Evolutionary conservation across 1,140 invertebrate genomes (phyloP).

Genomic region (Euwallacea similis): DNA sequence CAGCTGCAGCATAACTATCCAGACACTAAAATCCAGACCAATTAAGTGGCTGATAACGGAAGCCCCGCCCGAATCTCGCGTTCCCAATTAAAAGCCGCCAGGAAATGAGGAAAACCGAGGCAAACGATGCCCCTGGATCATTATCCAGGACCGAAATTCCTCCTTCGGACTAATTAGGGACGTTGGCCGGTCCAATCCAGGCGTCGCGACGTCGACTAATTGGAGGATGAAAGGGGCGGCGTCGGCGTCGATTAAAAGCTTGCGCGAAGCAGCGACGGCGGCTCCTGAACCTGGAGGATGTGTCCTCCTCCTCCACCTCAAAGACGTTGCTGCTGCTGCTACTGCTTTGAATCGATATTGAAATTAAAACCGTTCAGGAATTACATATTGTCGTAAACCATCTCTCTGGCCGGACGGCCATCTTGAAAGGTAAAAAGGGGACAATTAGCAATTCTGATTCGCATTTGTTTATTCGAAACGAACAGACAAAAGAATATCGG

Average conservation of each 20-base stretch:
- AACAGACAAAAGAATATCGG: conserved; percentile 48
- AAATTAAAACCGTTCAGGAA: not conserved
- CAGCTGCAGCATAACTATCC: not conserved
- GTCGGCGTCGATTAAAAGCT: conserved; percentile 48
- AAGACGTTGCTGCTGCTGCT: conserved; percentile 8
- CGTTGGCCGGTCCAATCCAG: conserved; percentile 44
- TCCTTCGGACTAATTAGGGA: conserved; percentile 40
- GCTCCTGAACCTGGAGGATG: conserved; percentile 28
- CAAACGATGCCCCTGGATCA: conserved; percentile 8
- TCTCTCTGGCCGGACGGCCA: conserved; percentile 35
- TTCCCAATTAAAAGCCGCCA: conserved; percentile 27
- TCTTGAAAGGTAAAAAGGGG: conserved; percentile 28
- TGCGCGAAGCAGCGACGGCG: conserved; percentile 38
- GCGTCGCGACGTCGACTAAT: conserved; percentile 44
- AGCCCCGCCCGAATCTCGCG: conserved; percentile 8
- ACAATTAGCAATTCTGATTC: conserved; percentile 50
- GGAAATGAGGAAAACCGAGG: conserved; percentile 22
- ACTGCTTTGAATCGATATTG: conserved; percentile 11
- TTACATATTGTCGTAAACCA: too few species aligned
- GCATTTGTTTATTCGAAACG: conserved; percentile 46
- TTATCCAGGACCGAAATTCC: conserved; percentile 35
- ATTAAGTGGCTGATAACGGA: conserved; percentile 16
- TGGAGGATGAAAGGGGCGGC: conserved; percentile 47
- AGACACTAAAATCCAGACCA: conserved; percentile 23
- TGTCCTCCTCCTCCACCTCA: conserved; percentile 2